phyloP scores from a whole-genome alignment of 1,140 invertebrate species.

The Brachystomella parvula region DNA sequence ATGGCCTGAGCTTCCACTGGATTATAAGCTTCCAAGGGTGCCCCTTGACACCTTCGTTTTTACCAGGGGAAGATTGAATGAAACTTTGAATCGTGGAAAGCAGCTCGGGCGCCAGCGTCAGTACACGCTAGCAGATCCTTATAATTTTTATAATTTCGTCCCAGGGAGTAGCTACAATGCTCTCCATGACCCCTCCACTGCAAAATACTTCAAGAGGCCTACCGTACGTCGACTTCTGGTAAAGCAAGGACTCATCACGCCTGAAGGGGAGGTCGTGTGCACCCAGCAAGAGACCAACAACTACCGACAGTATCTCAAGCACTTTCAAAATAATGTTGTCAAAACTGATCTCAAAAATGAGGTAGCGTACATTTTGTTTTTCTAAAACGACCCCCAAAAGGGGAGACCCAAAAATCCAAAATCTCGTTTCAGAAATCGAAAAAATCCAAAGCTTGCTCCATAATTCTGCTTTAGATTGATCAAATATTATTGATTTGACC shows the following conservation, averaged over 20 bases:
- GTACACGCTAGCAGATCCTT: slow-evolving; percentile 36
- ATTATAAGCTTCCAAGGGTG: slow-evolving; percentile 43
- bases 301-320: slow-evolving; percentile 43
- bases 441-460: no score
- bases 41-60: slow-evolving; percentile 40
- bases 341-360: not conserved
- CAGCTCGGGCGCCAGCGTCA: slow-evolving; percentile 41
- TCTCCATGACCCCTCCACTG: slow-evolving; percentile 44
- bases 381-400: no score
- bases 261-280: slow-evolving; percentile 42
- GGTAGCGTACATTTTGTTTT: not conserved
- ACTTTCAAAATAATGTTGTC: slow-evolving; percentile 38
- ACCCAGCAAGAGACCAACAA: slow-evolving; percentile 43
- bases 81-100: slow-evolving; percentile 35
- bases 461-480: no score
- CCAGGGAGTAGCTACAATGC: slow-evolving; percentile 41
- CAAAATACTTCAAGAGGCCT: slow-evolving; percentile 39
- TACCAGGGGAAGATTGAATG: slow-evolving; percentile 41
- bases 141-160: not conserved
- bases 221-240: slow-evolving; percentile 38
- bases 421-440: no score
- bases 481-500: no score
- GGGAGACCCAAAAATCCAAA: no score
- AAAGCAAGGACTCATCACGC: slow-evolving; percentile 41
- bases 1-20: slow-evolving; percentile 43